phyloP scores from a whole-genome alignment of 2,113 vertebrate genomes.

The Podarcis cretensis region DNA sequence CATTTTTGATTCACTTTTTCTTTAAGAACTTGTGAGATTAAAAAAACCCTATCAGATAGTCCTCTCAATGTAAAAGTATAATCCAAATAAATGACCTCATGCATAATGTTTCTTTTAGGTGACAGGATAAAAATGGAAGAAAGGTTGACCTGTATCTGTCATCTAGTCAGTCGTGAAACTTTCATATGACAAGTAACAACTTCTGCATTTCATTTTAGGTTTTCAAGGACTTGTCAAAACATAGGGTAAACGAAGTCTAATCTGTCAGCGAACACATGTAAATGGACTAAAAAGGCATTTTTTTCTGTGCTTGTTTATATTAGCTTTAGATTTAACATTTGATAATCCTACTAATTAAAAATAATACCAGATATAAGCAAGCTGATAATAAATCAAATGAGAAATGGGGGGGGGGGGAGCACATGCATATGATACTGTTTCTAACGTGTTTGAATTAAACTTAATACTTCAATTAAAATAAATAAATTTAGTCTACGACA shows the following conservation, averaged over 20 bases:
- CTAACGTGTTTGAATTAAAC: background rate
- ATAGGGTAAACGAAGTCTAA: background rate
- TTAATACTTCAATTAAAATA: background rate
- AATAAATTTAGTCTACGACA: background rate
- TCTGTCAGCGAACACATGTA: background rate
- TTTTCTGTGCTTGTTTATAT: background rate
- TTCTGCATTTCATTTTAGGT: background rate
- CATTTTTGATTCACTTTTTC: conserved; percentile 6
- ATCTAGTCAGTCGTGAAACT: background rate
- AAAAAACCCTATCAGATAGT: background rate
- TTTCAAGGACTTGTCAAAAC: conserved; percentile 19
- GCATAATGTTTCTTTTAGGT: conserved; percentile 15
- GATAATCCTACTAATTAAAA: background rate
- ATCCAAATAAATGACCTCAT: conserved; percentile 17
- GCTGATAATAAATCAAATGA: background rate
- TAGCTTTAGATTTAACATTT: background rate
- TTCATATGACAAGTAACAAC: background rate
- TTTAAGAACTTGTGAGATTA: background rate
- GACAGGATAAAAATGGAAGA: conserved; percentile 1
- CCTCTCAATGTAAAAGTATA: background rate
- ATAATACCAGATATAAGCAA: background rate
- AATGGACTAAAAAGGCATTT: background rate
- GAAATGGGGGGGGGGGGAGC: background rate
- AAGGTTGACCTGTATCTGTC: conserved; percentile 11
- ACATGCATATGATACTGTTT: background rate